Base-by-base conservation (phyloP, 2,797 vertebrate species). In the Clarias pachynema region DNA sequence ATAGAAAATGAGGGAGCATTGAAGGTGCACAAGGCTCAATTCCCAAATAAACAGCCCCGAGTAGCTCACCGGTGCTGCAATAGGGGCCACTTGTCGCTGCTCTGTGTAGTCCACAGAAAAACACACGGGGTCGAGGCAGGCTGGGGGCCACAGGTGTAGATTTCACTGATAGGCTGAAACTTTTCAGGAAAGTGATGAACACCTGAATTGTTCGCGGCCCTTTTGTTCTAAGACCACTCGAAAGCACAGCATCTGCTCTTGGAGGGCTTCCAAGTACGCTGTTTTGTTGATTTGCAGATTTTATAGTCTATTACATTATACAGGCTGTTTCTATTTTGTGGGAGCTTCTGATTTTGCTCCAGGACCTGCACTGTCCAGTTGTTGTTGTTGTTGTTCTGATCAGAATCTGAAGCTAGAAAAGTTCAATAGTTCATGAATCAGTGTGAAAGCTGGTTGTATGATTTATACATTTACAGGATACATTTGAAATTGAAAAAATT, bases 61-160 rank as follows among this genome's bases (percentile, higher is more conserved):
- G 91, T 86, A 88, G 84, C 88, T 90, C 89, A 78, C 10, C 87
- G 86, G 82, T 74, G 56, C 65, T 79, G 31, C 89, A 88, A 93
- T 88, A 5, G 84, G 87, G 90, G 89, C 90, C 92, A 94, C 91
- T 93, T 94, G 94, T 91, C 88, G 87, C 70, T 62, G 60, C 81
- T 69, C 69, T 86, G 81, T 63, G 80, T 40, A 73, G 37, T 84
- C 81, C 74, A 72, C 70, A 81, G 65, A 85, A 79, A 85, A 81
- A 85, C 68, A 86, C 68, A 77, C 59, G 56, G 57, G 44, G 70
- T 85, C 65, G 66, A 83, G 44, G 70, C 12, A 60, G 62, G 74
- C 37, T 18, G 63, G 73, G 62, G 86, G 57, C 68, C 66, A 78
- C 89, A 89, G 89, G 89, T 91, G 87, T 81, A 88, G 88, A 88